Conservation (phyloP, 2,888 invertebrate genomes). For the Mythimna vitellina region DNA sequence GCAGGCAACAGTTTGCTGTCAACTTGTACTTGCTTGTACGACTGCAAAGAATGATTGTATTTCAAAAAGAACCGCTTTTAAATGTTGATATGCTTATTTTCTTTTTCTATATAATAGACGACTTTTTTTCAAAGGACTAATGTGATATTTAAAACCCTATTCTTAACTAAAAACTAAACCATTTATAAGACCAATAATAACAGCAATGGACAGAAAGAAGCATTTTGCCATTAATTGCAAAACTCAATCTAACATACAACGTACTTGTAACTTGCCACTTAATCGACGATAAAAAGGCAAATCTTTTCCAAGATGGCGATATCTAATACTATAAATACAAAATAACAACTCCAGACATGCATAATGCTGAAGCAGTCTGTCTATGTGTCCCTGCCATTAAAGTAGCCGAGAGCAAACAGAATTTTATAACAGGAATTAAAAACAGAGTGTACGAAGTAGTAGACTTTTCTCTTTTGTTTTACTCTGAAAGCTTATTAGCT, state of each 20-base stretch:
- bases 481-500: constrained; percentile 61
- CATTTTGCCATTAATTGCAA: neutral
- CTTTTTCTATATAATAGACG: neutral
- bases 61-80: constrained; percentile 60
- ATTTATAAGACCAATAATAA: neutral
- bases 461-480: constrained; percentile 57
- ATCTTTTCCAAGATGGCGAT: constrained; percentile 19
- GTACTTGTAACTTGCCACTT: constrained; percentile 3
- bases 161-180: neutral
- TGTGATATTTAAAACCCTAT: neutral
- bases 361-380: constrained; percentile 52
- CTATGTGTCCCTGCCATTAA: constrained; percentile 59
- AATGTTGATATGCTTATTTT: constrained; percentile 41
- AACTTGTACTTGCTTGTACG: constrained; percentile 66
- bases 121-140: neutral
- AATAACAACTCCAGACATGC: constrained; percentile 45
- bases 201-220: neutral
- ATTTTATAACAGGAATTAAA: constrained; percentile 70
- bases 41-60: constrained; percentile 67
- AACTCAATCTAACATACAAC: neutral
- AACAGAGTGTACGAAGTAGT: constrained; percentile 64
- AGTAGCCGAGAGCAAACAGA: constrained; percentile 65
- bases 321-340: constrained; percentile 47
- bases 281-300: constrained; percentile 6
- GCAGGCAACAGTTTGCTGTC: constrained; percentile 83